Evolutionary conservation across 2,888 invertebrate genomes (phyloP).

Genomic region (Drosophila infuscata): DNA sequence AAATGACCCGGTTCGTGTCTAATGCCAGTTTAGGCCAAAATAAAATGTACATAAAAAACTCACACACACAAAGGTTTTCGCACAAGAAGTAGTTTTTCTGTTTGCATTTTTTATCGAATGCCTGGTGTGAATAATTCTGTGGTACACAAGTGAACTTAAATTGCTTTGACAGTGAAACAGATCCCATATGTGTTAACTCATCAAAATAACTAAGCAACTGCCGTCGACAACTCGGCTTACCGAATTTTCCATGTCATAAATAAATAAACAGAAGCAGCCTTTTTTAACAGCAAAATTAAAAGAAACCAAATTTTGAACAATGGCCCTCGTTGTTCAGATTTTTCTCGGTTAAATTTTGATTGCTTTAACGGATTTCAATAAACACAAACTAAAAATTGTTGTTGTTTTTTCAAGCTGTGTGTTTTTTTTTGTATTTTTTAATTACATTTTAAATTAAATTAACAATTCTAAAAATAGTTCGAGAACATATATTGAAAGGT

Average conservation of each 20-base stretch:
- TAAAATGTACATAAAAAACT: background rate
- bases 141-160: background rate
- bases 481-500: background rate
- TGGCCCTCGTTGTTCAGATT: background rate
- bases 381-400: background rate
- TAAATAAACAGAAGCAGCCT: background rate
- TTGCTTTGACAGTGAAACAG: background rate
- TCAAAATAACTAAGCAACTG: background rate
- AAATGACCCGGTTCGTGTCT: conserved; percentile 53
- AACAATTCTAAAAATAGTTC: background rate
- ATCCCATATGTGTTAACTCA: background rate
- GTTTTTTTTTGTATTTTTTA: background rate
- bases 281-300: background rate
- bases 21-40: conserved; percentile 32
- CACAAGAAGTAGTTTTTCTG: background rate
- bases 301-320: background rate
- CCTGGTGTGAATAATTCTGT: background rate
- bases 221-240: background rate
- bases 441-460: background rate
- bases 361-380: background rate
- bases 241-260: background rate
- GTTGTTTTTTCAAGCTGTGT: background rate
- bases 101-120: background rate
- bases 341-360: background rate
- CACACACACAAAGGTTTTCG: background rate